These are phyloP conservation scores for Cantharis lateralis DNA, from an alignment of 2,888 invertebrate species.

Conservation along the genomic window DNA sequence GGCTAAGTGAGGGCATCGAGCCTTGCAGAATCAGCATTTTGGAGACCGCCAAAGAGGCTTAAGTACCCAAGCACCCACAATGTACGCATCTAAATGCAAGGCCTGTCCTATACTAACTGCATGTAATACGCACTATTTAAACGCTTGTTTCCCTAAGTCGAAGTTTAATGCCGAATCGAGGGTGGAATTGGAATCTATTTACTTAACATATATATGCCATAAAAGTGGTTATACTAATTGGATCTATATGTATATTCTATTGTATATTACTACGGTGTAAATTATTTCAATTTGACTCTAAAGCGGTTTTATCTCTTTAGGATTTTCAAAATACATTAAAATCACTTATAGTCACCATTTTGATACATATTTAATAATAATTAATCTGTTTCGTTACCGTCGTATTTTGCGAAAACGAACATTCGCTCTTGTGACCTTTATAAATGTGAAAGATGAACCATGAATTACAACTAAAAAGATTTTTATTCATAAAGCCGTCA, in stretches of 20 bases:
- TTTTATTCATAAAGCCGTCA: neutral
- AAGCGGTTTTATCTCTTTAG: neutral
- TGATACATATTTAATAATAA: no score
- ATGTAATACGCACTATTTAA: conserved; percentile 44
- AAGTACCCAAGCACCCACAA: conserved; percentile 43
- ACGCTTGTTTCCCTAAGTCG: conserved; percentile 33
- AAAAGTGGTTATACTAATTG: neutral
- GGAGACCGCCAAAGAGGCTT: conserved; percentile 41
- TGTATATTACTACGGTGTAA: neutral
- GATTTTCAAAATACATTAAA: neutral
- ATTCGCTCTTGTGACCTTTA: neutral
- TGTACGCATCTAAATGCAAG: conserved; percentile 49
- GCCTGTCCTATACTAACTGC: conserved; percentile 42
- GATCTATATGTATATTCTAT: neutral
- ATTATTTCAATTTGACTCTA: neutral
- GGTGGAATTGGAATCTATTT: conserved; percentile 20
- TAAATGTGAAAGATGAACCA: neutral
- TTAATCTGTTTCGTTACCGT: no score
- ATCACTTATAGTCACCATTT: no score
- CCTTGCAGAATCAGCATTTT: conserved; percentile 46
- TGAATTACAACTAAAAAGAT: neutral
- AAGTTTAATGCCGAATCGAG: conserved; percentile 26
- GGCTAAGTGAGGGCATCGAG: conserved; percentile 39
- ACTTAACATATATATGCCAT: conserved; percentile 7
- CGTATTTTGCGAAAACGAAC: neutral